Conservation (phyloP, 2,113 vertebrate species). For the Rhombomys opimus region DNA sequence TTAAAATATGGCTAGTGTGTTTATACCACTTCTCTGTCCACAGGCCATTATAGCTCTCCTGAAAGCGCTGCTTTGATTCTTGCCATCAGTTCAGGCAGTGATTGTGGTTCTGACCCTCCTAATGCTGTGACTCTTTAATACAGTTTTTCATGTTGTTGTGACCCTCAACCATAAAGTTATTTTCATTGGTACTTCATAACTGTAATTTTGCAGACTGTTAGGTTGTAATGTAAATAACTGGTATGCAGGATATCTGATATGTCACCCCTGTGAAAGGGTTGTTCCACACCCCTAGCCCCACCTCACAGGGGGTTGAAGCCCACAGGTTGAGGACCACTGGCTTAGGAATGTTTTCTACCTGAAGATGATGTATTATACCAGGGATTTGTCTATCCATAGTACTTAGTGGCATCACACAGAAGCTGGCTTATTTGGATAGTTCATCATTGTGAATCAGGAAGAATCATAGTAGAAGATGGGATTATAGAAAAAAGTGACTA, state of each 20-base stretch:
- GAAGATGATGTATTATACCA: constrained; percentile 8
- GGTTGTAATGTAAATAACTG: background rate
- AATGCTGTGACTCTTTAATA: background rate
- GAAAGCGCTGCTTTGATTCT: background rate
- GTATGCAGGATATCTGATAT: background rate
- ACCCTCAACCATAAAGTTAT: background rate
- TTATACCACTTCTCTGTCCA: constrained; percentile 71
- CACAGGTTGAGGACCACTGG: background rate
- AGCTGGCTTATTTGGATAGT: background rate
- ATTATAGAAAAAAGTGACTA: constrained; percentile 4
- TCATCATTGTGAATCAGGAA: background rate
- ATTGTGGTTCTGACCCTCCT: background rate
- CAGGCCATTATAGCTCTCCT: constrained; percentile 9
- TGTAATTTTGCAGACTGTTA: background rate
- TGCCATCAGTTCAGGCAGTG: constrained; percentile 6
- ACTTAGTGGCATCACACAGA: background rate
- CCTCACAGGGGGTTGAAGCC: background rate
- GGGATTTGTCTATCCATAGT: background rate
- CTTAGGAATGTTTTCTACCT: background rate
- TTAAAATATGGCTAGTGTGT: constrained; percentile 84
- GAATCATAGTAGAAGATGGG: background rate
- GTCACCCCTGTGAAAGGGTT: background rate
- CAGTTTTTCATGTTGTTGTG: background rate
- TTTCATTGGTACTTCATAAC: background rate
- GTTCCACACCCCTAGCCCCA: background rate